phyloP scores from a whole-genome alignment of 35 echinoderm and acorn worm species.

The Heliocidaris tuberculata region DNA sequence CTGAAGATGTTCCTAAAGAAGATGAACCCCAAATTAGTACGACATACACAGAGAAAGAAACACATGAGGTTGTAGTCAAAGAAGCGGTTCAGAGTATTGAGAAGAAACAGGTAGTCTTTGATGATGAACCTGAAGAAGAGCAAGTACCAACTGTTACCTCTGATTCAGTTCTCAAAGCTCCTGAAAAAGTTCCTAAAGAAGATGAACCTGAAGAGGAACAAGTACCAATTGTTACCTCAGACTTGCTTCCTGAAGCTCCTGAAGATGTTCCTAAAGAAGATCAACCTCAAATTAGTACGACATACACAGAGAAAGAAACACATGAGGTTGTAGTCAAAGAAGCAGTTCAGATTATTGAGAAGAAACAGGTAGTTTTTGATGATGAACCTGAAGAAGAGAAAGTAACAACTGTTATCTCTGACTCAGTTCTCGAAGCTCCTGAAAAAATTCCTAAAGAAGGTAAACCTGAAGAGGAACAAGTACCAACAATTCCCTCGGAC shows the following conservation, averaged over 20 bases:
- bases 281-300: background rate
- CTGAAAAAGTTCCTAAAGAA: background rate
- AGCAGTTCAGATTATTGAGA: background rate
- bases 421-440: background rate
- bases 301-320: background rate
- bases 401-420: background rate
- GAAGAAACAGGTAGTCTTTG: background rate
- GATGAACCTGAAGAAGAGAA: background rate
- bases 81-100: background rate
- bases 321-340: background rate
- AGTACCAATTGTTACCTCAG: background rate
- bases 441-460: background rate
- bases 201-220: background rate
- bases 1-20: background rate
- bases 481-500: too few species aligned
- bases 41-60: background rate
- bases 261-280: background rate
- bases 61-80: background rate
- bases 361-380: background rate
- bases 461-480: too few species aligned
- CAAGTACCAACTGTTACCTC: background rate
- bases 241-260: background rate
- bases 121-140: slow-evolving; percentile 44
- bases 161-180: background rate
- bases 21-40: too few species aligned